Conservation (phyloP, 2,888 invertebrate genomes). For the Limnephilus lunatus region DNA sequence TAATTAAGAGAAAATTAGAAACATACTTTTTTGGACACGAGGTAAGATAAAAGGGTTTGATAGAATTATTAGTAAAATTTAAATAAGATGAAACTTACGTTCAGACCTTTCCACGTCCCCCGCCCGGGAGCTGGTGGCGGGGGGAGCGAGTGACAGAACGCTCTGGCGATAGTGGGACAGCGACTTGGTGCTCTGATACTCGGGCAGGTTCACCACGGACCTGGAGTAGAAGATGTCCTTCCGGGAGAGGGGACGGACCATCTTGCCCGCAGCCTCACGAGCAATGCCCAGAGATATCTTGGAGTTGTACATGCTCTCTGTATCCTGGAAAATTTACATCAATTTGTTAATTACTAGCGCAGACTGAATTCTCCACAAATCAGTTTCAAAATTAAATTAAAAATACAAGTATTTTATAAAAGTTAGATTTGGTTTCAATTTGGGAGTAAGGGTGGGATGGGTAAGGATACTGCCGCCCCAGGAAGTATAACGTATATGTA, state of each 20-base stretch:
- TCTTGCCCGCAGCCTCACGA: slow-evolving; percentile 78
- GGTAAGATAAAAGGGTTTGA: too few species aligned
- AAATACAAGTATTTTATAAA: too few species aligned
- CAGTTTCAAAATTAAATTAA: too few species aligned
- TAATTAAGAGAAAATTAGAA: too few species aligned
- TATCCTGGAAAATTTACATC: slow-evolving; percentile 72
- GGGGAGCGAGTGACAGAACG: slow-evolving; percentile 90
- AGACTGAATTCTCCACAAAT: not conserved
- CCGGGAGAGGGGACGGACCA: slow-evolving; percentile 93
- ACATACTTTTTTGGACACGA: too few species aligned
- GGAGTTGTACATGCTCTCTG: slow-evolving; percentile 85
- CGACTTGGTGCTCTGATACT: slow-evolving; percentile 95
- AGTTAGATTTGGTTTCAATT: too few species aligned
- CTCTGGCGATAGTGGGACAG: slow-evolving; percentile 94
- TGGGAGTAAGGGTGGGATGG: too few species aligned
- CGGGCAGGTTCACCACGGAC: slow-evolving; percentile 94
- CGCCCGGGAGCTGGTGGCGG: slow-evolving; percentile 80
- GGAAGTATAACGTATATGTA: too few species aligned
- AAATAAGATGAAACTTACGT: slow-evolving; percentile 75
- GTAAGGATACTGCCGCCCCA: too few species aligned
- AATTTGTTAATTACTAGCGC: not conserved
- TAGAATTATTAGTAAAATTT: not conserved
- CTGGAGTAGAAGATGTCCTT: slow-evolving; percentile 99
- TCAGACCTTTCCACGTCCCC: slow-evolving; percentile 82
- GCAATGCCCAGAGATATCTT: slow-evolving; percentile 79